A percentile compares a stretch with the other conserved stretches of the same genome.
Evolutionary conservation across 2,888 invertebrate species (phyloP).

Genomic region (Cosmia pyralina): DNA sequence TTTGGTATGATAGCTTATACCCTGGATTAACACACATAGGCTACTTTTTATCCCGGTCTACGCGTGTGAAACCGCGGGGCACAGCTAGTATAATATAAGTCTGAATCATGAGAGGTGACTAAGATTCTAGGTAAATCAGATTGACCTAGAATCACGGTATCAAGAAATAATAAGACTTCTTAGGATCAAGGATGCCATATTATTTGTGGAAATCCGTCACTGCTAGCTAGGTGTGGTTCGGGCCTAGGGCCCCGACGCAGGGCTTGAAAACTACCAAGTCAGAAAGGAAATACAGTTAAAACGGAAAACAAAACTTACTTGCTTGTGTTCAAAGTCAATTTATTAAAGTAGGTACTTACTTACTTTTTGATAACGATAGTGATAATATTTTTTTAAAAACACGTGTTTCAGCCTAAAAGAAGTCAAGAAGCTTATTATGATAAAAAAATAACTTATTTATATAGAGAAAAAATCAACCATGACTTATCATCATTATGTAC

Average conservation of each 20-base stretch:
- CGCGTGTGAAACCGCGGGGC: too few relatives aligned
- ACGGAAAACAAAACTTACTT: not conserved
- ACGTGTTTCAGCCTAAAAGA: not conserved
- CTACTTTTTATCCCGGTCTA: too few relatives aligned
- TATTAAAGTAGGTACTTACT: too few relatives aligned
- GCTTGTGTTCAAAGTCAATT: not conserved
- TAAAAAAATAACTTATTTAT: not conserved
- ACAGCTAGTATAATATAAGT: not conserved
- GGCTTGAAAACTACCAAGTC: not conserved
- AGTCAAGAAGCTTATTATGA: not conserved
- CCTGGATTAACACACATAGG: too few relatives aligned
- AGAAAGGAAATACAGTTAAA: conserved; percentile 1
- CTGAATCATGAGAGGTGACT: conserved; percentile 3
- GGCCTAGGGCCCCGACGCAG: not conserved
- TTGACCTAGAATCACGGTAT: too few relatives aligned
- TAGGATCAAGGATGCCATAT: not conserved
- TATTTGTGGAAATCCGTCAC: not conserved
- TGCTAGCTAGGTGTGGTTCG: not conserved
- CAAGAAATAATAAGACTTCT: not conserved
- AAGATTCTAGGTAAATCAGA: not conserved
- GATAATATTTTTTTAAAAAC: not conserved
- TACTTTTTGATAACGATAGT: not conserved
- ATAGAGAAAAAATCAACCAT: not conserved
- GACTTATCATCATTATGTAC: too few relatives aligned
- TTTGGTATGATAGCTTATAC: too few relatives aligned